Evolutionary conservation across 2,888 invertebrate genomes (phyloP), one percentile per base, ranked within the genome.

Genomic region (Diaphora mendica): DNA sequence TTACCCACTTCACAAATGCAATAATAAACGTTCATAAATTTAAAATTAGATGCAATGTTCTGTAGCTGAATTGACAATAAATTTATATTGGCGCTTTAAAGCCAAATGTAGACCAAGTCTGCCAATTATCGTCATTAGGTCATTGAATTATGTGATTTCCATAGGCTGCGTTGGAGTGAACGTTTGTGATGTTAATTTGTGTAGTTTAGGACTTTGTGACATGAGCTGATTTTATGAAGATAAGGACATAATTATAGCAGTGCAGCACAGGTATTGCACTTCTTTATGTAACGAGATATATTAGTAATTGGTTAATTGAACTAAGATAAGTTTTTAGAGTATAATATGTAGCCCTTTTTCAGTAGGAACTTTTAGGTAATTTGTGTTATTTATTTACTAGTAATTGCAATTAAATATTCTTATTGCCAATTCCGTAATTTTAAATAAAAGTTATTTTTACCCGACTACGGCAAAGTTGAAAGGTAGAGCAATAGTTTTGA

Each of bases 71-170:
- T 44, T 35, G 70, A 67, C 70, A 62, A 67, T 67, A 64, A 64
- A 64, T 64, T 33, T 30, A 26, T 39, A 72, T 51, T 39, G 26
- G 26, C 33, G 33, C 23, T 48, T 64, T 62, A n/a, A 35, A 13
- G n/a, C 68, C 68, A 64, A 48, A 72, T 59, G 51, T 64, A n/a
- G 68, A 48, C 33, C 11, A 35, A 44, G 8, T 30, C 39, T 42
- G 42, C 26, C 42, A 59, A 70, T 64, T 71, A 71, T 33, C 59
- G 35, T 62, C n/a, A 26, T 44, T 70, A 70, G 70, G 64, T 64
- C 42, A 48, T 70, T 64, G 39, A 59, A 69, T 69, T 69, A 59
- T 39, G 11, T 33, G 33, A 23, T 51, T 66, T 66, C 26, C 44
- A 44, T 44, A 44, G 20, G 20, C 8, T 55, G 51, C 11, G 51